A percentile compares a stretch with the other conserved stretches of the same genome.
phyloP scores from a whole-genome alignment of 2,888 invertebrate genomes.

The Aporophyla lueneburgensis region DNA sequence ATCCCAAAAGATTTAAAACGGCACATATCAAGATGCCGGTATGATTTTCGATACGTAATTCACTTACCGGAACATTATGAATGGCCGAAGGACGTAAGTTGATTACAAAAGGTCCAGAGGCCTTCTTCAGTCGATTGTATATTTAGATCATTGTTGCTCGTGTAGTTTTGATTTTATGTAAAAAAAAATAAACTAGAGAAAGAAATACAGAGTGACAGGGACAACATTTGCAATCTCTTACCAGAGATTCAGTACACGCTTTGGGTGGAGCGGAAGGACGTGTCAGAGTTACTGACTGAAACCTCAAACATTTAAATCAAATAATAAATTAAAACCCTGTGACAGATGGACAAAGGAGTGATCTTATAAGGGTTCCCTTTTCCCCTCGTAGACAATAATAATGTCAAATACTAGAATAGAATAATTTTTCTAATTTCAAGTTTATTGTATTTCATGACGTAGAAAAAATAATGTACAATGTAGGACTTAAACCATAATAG shows the following conservation, averaged over 20 bases:
- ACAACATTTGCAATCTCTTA: no score
- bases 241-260: no score
- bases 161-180: slow-evolving; percentile 19
- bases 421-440: not conserved
- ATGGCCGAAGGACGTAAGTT: slow-evolving; percentile 68
- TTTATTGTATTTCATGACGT: not conserved
- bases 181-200: no score
- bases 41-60: slow-evolving; percentile 63
- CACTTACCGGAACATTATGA: slow-evolving; percentile 67
- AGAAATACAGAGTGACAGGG: no score
- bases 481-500: not conserved
- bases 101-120: slow-evolving; percentile 53
- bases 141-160: slow-evolving; percentile 1
- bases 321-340: no score
- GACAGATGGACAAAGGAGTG: no score
- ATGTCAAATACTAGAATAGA: not conserved
- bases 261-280: no score
- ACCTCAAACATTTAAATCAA: no score
- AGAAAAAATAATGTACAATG: not conserved
- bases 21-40: slow-evolving; percentile 85
- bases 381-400: no score
- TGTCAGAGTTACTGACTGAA: no score
- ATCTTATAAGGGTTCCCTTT: no score
- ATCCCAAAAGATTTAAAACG: slow-evolving; percentile 89
- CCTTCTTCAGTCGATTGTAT: slow-evolving; percentile 29